Base-by-base conservation (phyloP, 2,113 vertebrate genomes). In the Patagioenas fasciata region DNA sequence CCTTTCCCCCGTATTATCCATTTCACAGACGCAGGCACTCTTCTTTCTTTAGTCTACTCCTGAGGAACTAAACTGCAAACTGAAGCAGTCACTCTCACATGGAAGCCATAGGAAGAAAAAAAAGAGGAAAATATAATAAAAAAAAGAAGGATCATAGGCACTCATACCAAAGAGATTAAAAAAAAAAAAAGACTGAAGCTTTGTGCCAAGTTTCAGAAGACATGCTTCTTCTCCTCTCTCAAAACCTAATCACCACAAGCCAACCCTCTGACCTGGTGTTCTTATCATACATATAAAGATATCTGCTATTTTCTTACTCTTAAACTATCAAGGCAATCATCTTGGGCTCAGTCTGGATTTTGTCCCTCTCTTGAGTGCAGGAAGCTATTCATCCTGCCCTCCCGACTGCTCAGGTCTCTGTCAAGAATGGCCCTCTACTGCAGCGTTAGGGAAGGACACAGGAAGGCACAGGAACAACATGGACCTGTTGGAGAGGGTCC, bases 361-460 rank as follows among this genome's bases (percentile, higher is more conserved):
- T 83, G 60, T 48, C 38, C 23, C 32, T 80, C 47, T 80, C 34
- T 38, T 47, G 23, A 42, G 18, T 28, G 17, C 28, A 58, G 1
- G 50, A 85, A 91, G 51, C 38, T 79, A 12, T 61, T 83, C 75
- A 90, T 19, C 48, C 51, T 66, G 58, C 75, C 56, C 48, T 85
- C 32, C 40, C 2, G 8, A 23, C 42, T 0, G 0, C 50, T 44
- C 3, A 2, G 5, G 4, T 23, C 28, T 29, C 80, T 2, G 7
- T 24, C 54, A 64, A 67, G 71, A 65, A 32, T 9, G 3, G 9
- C 28, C 48, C 64, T 26, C 53, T 67, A 47, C 58, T 0, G 0
- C 4, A 2, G 71, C 64, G 34, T 31, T 1, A 2, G 42, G 42
- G 42, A 44, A 44, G 42, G 42, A 44, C 42, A 44, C 8, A 44